These are phyloP conservation scores for Tyrannus savana DNA, from an alignment of 2,113 vertebrate genomes.

Conservation along the genomic window DNA sequence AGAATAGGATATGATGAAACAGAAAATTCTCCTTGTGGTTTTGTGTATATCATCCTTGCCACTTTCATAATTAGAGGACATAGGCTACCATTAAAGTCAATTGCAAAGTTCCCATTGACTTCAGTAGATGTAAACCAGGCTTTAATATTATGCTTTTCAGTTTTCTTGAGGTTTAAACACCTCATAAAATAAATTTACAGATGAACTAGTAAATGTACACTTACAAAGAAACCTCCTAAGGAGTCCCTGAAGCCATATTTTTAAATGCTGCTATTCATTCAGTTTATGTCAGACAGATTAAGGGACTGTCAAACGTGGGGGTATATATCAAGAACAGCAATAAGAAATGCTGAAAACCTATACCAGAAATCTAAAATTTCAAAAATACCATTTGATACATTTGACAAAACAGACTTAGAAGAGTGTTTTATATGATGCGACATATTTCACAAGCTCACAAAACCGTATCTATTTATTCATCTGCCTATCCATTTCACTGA, in stretches of 20 bases:
- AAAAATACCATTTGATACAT: not conserved
- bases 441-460: not conserved
- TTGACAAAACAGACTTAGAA: conserved; percentile 8
- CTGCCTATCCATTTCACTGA: not conserved
- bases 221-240: conserved; percentile 64
- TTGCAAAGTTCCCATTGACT: conserved; percentile 38
- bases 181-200: conserved; percentile 65
- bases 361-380: not conserved
- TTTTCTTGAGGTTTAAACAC: conserved; percentile 69
- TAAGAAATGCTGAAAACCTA: not conserved
- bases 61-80: conserved; percentile 57
- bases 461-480: conserved; percentile 19
- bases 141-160: conserved; percentile 54
- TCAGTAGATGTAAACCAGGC: conserved; percentile 29
- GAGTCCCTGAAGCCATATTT: conserved; percentile 51
- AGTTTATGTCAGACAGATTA: conserved; percentile 26
- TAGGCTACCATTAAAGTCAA: conserved; percentile 35
- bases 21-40: conserved; percentile 45
- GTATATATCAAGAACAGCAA: not conserved
- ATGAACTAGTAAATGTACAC: conserved; percentile 55
- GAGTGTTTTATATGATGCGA: not conserved
- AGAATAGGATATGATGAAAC: conserved; percentile 35
- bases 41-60: not conserved
- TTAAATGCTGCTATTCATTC: conserved; percentile 52
- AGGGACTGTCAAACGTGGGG: conserved; percentile 30